Evolutionary conservation across 2,888 invertebrate species (phyloP), one percentile per base, ranked within the genome.

Genomic region (Crossocerus cetratus): DNA sequence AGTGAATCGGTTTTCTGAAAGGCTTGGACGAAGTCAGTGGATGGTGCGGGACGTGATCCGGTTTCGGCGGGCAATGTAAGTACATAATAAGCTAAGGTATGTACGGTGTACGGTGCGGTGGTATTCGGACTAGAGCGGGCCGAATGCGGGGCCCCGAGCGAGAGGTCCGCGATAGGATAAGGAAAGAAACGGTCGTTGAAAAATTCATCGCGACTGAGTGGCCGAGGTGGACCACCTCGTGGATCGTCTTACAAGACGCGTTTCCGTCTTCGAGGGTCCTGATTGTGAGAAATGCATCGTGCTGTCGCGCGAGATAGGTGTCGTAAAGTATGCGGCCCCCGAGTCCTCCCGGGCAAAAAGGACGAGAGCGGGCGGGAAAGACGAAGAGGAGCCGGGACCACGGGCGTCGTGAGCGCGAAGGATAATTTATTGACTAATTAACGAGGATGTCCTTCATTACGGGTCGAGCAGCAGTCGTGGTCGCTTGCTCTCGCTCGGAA

Each of bases 401-500:
- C 81, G 80, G 73, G 80, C 83, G 81, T 86, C 83, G 84, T 85
- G 84, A 82, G 83, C 85, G 84, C 85, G 86, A 86, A 85, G 87
- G 86, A 88, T 89, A 90, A 90, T 90, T 90, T 90, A 90, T 89
- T 85, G 89, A 86, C 90, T 90, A 90, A 90, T 90, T 90, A 90
- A 90, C 88, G 87, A 87, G 87, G 86, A 86, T 89, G 89, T 90
- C 89, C 90, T 90, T 90, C 89, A 90, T 90, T 90, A 90, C 89
- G 84, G 85, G 84, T 84, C 84, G 86, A 82, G 83, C 85, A 85
- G 85, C 84, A 84, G 85, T 83, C 81, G 81, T 78, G 82, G 80
- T 81, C 81, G 82, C 80, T 80, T 78, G 82, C 80, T 82, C 83
- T 83, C 84, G 84, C 82, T 82, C 83, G 82, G 84, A 82, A 84